A percentile compares a stretch with the other conserved stretches of the same genome.
These are phyloP conservation scores for Ochropleura plecta DNA, from an alignment of 2,888 invertebrate genomes.

Conservation along the genomic window DNA sequence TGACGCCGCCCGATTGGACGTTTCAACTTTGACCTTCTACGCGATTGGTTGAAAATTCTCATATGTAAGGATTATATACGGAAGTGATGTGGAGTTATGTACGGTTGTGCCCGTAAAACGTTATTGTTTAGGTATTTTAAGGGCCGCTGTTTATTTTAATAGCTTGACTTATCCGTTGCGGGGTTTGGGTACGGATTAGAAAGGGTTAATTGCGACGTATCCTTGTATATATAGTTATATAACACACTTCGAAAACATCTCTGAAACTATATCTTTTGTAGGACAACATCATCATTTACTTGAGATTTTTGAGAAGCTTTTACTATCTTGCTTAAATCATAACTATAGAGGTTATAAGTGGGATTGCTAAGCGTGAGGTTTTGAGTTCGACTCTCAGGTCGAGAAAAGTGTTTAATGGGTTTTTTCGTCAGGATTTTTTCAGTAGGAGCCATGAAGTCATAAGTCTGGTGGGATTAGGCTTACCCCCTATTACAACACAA, in stretches of 20 bases:
- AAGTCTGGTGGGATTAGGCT: no score
- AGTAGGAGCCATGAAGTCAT: no score
- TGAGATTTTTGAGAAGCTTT: conserved; percentile 5
- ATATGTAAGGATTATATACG: conserved; percentile 70
- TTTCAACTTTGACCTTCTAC: conserved; percentile 74
- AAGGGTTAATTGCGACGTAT: conserved; percentile 50
- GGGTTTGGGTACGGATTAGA: conserved; percentile 28
- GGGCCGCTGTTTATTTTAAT: conserved; percentile 63
- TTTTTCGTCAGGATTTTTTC: no score
- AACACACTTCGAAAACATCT: not conserved
- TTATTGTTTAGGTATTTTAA: conserved; percentile 70
- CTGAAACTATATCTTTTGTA: conserved; percentile 26
- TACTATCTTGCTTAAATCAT: no score
- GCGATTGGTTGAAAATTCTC: conserved; percentile 82
- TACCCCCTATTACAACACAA: no score
- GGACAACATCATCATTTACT: not conserved
- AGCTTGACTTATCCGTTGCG: conserved; percentile 53
- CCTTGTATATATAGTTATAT: conserved; percentile 12
- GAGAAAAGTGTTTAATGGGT: no score
- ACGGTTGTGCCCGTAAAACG: conserved; percentile 63
- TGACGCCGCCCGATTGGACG: conserved; percentile 79
- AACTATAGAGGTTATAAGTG: no score
- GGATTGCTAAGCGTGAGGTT: no score
- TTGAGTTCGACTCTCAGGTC: no score
- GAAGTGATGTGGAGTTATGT: conserved; percentile 66